Conservation (phyloP, 2,888 invertebrate species). For the Brachylomia viminalis region DNA sequence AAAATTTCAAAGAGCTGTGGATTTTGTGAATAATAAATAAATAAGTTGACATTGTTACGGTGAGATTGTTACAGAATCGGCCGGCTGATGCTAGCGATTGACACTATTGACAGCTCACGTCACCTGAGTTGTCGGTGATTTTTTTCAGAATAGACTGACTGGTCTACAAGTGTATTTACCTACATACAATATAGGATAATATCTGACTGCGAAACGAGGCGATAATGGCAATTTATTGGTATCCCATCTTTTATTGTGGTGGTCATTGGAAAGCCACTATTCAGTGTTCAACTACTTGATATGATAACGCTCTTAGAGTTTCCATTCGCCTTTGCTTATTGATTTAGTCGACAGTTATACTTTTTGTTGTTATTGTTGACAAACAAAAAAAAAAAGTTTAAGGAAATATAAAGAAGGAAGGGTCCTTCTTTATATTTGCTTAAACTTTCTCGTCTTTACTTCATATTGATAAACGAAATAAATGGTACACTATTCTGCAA, state of each 20-base stretch:
- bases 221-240: conserved; percentile 1
- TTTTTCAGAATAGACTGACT: not conserved
- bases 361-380: no score
- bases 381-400: no score
- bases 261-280: not conserved
- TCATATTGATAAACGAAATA: no score
- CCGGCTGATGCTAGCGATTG: no score
- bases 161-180: not conserved
- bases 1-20: no score
- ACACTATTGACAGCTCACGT: not conserved
- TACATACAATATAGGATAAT: not conserved
- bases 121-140: not conserved
- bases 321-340: not conserved
- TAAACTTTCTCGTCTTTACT: no score
- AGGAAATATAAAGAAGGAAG: no score
- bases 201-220: not conserved
- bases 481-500: not conserved
- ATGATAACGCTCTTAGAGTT: not conserved
- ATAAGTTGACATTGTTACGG: no score
- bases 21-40: no score
- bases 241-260: conserved; percentile 8
- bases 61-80: no score
- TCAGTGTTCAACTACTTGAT: not conserved
- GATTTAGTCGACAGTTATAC: not conserved
- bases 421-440: no score